These are phyloP conservation scores for Batillaria attramentaria DNA, from an alignment of 1,140 invertebrate species.

Conservation along the genomic window DNA sequence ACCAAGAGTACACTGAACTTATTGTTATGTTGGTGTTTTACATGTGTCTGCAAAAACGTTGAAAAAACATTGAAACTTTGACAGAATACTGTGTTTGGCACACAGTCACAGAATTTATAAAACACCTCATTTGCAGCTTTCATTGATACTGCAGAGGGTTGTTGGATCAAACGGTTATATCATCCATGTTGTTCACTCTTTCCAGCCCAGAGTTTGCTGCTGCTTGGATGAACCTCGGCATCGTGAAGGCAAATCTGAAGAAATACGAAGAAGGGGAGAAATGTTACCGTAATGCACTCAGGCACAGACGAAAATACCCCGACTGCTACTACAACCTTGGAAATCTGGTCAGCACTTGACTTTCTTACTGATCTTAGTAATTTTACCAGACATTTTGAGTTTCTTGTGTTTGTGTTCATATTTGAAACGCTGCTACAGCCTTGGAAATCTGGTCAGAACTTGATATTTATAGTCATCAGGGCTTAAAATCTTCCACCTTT, in stretches of 20 bases:
- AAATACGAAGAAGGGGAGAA: conserved; percentile 81
- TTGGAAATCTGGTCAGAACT: conserved; percentile 87
- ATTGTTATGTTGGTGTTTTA: no score
- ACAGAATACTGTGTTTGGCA: no score
- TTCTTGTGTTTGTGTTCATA: no score
- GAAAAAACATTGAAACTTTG: no score
- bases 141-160: no score
- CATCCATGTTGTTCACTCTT: not conserved
- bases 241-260: conserved; percentile 85
- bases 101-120: no score
- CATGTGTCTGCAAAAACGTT: no score
- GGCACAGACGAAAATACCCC: conserved; percentile 85
- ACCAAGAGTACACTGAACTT: no score
- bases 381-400: no score
- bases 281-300: conserved; percentile 86
- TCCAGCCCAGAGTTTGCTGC: conserved; percentile 88
- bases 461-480: not conserved
- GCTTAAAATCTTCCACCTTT: no score
- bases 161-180: no score
- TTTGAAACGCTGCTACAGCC: conserved; percentile 94
- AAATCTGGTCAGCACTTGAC: conserved; percentile 82
- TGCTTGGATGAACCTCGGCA: conserved; percentile 98
- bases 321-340: conserved; percentile 96
- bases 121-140: no score
- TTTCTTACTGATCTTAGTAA: not conserved